Evolutionary conservation across 2,797 vertebrate species (phyloP).

Genomic region (Hapalemur alaotrensis): DNA sequence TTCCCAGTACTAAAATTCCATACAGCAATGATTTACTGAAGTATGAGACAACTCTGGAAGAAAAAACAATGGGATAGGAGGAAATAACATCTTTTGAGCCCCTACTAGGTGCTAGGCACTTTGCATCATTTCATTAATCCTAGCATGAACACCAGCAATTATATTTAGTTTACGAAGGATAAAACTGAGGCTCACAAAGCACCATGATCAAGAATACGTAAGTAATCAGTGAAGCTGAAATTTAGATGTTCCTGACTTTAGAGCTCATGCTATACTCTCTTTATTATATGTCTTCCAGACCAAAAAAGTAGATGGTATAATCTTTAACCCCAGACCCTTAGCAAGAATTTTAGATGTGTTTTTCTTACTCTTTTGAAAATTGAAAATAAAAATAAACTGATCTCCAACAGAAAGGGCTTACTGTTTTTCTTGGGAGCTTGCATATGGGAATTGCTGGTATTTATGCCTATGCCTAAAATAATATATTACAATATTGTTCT

Average conservation of each 20-base stretch:
- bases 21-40: conserved; percentile 26
- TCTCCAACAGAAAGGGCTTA: not conserved
- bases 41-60: not conserved
- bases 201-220: not conserved
- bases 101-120: not conserved
- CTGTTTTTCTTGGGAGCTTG: not conserved
- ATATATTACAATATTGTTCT: not conserved
- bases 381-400: conserved; percentile 1
- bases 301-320: not conserved
- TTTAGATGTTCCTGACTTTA: not conserved
- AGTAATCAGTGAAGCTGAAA: not conserved
- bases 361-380: not conserved
- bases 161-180: not conserved
- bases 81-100: not conserved
- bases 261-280: not conserved
- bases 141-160: not conserved
- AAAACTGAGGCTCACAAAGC: not conserved
- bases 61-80: not conserved
- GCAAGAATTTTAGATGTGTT: not conserved
- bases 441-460: not conserved
- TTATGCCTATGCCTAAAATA: not conserved
- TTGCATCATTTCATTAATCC: not conserved
- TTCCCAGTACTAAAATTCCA: conserved; percentile 61
- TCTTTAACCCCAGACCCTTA: not conserved
- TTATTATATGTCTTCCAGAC: not conserved